Base-by-base conservation (phyloP, 1,140 invertebrate genomes). In the Penaeus vannamei region DNA sequence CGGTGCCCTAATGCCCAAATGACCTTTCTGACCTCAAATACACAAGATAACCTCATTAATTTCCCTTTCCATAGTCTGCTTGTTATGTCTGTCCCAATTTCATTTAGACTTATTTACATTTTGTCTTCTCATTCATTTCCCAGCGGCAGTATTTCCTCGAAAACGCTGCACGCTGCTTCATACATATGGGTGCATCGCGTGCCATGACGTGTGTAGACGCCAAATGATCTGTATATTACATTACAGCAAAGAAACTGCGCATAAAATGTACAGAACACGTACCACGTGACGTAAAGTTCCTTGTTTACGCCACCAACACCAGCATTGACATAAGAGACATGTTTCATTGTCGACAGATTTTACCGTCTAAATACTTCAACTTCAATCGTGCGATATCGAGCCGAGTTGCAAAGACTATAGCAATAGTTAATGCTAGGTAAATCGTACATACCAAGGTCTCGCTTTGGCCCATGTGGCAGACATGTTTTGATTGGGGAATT, bases 401-500 rank as follows among this genome's bases (percentile, higher is more conserved):
- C 42, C 20, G 17, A 32, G 42, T 26, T 46, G 20, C 46, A 64
- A 23, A 62, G 59, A 32, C 23, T 53, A 46, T 79, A 60, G 26
- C 60, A 84, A 17, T 20, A 42, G 76, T 64, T 77, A 77, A 64
- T 84, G 22, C 29, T 26, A 36, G 29, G 76, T 77, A 85, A 90
- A n/a, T 59, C 29, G 23, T 36, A 90, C 88, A 36, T 85, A 90
- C 88, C 79, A 83, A 72, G 77, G 62, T 82, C 76, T 81, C 22
- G 84, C n/a, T 82, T 66, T 82, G 79, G 84, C 84, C 88, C 88
- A 90, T 90, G 88, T 90, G 88, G 88, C 88, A 90, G 88, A 90
- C 88, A 90, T 90, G 88, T 90, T 90, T 90, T 90, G 88, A 90
- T 90, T 90, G 69, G 79, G 84, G 77, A 85, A 90, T 85, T 90